phyloP scores from a whole-genome alignment of 2,888 invertebrate species.

The Synanthedon myopaeformis region DNA sequence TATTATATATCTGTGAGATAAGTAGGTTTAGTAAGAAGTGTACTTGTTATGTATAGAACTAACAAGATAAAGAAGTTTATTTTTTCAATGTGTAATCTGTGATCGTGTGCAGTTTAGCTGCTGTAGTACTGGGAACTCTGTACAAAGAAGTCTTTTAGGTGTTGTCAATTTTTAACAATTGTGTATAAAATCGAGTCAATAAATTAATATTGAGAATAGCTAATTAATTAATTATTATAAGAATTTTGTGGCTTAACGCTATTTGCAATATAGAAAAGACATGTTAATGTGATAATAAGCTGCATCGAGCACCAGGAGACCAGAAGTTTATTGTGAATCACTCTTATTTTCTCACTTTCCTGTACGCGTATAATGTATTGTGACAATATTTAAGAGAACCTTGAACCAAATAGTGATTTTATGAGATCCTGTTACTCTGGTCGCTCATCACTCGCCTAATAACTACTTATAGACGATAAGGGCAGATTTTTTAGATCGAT shows the following conservation, averaged over 20 bases:
- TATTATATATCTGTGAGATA: slow-evolving; percentile 12
- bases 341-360: no score
- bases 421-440: no score
- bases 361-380: no score
- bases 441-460: no score
- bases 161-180: slow-evolving; percentile 55
- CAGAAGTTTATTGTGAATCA: slow-evolving; percentile 7
- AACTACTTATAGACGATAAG: no score
- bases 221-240: slow-evolving; percentile 11
- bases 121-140: slow-evolving; percentile 41
- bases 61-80: slow-evolving; percentile 38
- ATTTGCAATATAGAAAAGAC: slow-evolving; percentile 29
- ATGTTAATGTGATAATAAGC: slow-evolving; percentile 26
- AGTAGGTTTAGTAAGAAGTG: slow-evolving; percentile 41
- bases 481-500: no score
- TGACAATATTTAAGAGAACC: no score
- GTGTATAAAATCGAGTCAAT: slow-evolving; percentile 26
- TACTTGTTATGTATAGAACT: slow-evolving; percentile 49
- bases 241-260: slow-evolving; percentile 53
- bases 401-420: no score
- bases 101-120: slow-evolving; percentile 43
- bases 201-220: slow-evolving; percentile 19
- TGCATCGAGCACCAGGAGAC: slow-evolving; percentile 25
- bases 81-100: slow-evolving; percentile 55
- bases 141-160: slow-evolving; percentile 49